phyloP scores from a whole-genome alignment of 1,140 invertebrate genomes.

The Parapsyche elsis region DNA sequence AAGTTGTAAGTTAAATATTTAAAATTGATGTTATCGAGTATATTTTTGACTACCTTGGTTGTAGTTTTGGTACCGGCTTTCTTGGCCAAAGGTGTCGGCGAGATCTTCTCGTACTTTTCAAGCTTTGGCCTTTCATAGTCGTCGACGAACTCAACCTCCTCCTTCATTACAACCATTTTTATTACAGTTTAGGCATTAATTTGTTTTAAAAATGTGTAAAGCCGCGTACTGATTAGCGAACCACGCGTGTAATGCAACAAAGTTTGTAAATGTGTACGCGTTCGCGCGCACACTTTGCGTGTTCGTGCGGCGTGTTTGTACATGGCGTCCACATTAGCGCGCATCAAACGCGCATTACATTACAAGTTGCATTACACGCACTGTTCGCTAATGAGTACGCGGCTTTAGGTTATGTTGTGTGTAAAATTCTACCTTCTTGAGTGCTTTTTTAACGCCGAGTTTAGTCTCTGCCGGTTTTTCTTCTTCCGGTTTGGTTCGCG shows the following conservation, averaged over 20 bases:
- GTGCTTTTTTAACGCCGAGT: slow-evolving; percentile 46
- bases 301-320: not conserved
- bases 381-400: no score
- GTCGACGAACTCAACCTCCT: slow-evolving; percentile 51
- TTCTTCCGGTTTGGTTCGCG: slow-evolving; percentile 40
- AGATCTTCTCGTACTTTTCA: slow-evolving; percentile 60
- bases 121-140: slow-evolving; percentile 60
- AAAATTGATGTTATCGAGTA: not conserved
- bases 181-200: not conserved
- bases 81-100: slow-evolving; percentile 50
- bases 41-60: slow-evolving; percentile 5
- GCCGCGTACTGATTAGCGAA: no score
- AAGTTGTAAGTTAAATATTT: not conserved
- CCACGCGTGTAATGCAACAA: no score
- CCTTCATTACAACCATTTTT: slow-evolving; percentile 14
- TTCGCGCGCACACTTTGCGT: not conserved
- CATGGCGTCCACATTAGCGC: no score
- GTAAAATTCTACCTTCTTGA: slow-evolving; percentile 41
- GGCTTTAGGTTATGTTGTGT: not conserved
- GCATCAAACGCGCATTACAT: no score
- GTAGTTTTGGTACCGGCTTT: slow-evolving; percentile 32
- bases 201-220: not conserved
- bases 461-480: slow-evolving; percentile 45
- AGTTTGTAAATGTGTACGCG: no score
- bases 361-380: no score